Percentiles rank a stretch among this genome's conserved stretches.
Conservation (phyloP, 2,113 vertebrate genomes). For the Acrocephalus kingi region DNA sequence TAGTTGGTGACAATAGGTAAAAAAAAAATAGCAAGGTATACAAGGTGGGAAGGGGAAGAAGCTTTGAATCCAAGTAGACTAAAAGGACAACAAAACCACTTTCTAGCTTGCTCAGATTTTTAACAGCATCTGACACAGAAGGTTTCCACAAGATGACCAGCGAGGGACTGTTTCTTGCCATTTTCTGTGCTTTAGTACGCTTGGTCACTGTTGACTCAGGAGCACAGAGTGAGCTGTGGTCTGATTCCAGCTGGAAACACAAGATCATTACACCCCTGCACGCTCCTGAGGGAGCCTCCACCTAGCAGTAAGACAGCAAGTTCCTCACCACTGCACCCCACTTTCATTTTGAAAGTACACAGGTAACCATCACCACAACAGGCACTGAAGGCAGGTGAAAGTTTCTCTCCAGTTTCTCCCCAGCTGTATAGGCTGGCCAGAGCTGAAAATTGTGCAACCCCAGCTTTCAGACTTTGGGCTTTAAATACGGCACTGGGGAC, state of each 20-base stretch:
- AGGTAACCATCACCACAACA: not conserved
- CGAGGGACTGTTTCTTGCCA: not conserved
- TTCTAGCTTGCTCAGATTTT: not conserved
- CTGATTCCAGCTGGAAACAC: not conserved
- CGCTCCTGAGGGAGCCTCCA: not conserved
- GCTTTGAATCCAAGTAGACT: not conserved
- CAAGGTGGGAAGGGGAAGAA: not conserved
- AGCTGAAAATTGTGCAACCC: not conserved
- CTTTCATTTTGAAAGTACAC: too few species aligned
- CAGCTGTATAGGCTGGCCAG: not conserved
- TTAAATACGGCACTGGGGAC: not conserved
- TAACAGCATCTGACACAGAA: not conserved
- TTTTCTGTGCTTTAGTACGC: not conserved
- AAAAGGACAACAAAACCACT: not conserved
- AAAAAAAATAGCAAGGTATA: not conserved
- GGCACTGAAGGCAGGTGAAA: not conserved
- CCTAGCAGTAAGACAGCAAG: not conserved
- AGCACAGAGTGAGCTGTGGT: not conserved
- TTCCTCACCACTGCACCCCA: not conserved
- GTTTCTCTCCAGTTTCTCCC: not conserved
- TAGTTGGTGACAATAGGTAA: rapidly evolving
- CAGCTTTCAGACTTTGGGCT: not conserved
- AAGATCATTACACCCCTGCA: not conserved
- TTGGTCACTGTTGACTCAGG: not conserved
- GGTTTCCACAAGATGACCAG: not conserved